Evolutionary conservation across 2,113 vertebrate species (phyloP).

Genomic region (Condylura cristata): DNA sequence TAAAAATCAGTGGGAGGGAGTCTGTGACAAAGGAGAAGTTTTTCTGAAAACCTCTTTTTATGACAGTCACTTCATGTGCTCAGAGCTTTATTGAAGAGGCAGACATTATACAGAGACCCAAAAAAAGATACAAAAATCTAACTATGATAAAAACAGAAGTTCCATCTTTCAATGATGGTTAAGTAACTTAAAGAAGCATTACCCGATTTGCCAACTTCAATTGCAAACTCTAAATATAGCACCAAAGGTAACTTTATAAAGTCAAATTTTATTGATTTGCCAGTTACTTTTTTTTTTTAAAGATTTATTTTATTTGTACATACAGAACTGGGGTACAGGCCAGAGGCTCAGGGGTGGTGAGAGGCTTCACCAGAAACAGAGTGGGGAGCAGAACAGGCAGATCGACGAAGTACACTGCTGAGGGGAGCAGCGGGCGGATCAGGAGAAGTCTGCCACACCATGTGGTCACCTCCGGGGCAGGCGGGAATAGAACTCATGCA

Average conservation of each 20-base stretch:
- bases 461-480: too few relatives aligned
- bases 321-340: too few relatives aligned
- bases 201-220: background rate
- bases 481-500: too few relatives aligned
- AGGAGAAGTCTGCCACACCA: too few relatives aligned
- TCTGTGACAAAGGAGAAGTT: background rate
- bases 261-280: too few relatives aligned
- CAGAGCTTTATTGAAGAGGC: background rate
- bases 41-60: background rate
- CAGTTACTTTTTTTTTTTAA: too few relatives aligned
- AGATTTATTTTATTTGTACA: too few relatives aligned
- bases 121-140: background rate
- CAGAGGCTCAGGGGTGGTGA: too few relatives aligned
- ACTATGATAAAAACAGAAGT: background rate
- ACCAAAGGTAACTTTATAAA: background rate
- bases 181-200: background rate
- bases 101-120: background rate
- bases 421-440: too few relatives aligned
- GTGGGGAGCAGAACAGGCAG: too few relatives aligned
- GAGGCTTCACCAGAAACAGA: too few relatives aligned
- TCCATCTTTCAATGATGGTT: background rate
- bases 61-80: background rate
- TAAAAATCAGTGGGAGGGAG: background rate
- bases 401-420: too few relatives aligned
- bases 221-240: background rate